Evolutionary conservation across 2,888 invertebrate genomes (phyloP).

Genomic region (Linyphia triangularis): DNA sequence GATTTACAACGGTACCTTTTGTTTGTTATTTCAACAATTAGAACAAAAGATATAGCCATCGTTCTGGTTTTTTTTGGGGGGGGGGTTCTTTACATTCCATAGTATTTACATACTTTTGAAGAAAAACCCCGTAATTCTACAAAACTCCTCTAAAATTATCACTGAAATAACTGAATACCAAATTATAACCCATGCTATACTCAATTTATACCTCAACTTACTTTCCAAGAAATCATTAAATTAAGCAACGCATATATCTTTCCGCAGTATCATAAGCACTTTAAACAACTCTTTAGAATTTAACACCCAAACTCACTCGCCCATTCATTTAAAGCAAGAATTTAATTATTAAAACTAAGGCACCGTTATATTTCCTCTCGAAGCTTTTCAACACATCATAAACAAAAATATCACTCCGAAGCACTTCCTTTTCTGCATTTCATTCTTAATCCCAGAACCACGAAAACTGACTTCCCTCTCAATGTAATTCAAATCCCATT

Average conservation of each 20-base stretch:
- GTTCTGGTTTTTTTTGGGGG: too few species aligned
- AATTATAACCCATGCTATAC: too few species aligned
- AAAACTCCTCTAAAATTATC: too few species aligned
- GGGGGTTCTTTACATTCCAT: too few species aligned
- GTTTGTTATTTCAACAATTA: too few species aligned
- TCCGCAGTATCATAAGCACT: neutral
- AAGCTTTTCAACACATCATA: neutral
- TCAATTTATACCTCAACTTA: too few species aligned
- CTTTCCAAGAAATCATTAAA: too few species aligned
- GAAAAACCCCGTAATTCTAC: too few species aligned
- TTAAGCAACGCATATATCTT: neutral
- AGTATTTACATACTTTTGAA: too few species aligned
- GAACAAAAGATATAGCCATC: too few species aligned
- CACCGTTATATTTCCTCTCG: neutral
- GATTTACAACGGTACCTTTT: too few species aligned
- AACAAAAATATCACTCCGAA: neutral
- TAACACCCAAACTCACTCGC: neutral
- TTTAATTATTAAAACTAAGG: neutral
- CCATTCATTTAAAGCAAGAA: neutral
- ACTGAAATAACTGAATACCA: too few species aligned
- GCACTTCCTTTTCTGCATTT: neutral
- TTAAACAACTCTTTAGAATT: neutral
- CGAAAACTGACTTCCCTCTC: constrained; percentile 6
- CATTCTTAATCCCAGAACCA: neutral
- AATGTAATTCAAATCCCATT: constrained; percentile 67